Conservation (phyloP, 2,888 invertebrate genomes). For the Sclerodermus sp. region DNA sequence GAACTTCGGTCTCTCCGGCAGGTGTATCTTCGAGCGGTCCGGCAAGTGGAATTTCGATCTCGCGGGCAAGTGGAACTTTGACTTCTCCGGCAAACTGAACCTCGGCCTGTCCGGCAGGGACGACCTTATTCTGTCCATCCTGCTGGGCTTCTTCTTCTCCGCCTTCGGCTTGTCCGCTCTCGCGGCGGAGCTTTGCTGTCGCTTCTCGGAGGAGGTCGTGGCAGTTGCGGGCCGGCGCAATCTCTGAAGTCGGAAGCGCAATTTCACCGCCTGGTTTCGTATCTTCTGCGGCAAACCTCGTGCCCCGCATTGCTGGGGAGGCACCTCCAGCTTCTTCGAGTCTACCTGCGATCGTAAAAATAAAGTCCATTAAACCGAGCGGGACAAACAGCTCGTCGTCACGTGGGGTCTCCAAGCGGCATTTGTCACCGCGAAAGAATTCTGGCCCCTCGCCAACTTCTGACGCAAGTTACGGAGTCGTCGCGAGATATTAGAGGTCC, state of each 20-base stretch:
- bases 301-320: conserved; percentile 37
- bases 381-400: no score
- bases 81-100: no score
- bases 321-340: conserved; percentile 67
- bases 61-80: conserved; percentile 60
- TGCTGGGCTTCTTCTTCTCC: conserved; percentile 41
- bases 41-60: conserved; percentile 59
- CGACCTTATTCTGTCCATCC: conserved; percentile 65
- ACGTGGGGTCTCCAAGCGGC: no score
- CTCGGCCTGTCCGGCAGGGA: conserved; percentile 65
- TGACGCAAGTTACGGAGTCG: no score
- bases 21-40: conserved; percentile 59
- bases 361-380: no score
- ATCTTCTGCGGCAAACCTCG: conserved; percentile 62
- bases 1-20: conserved; percentile 65
- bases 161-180: conserved; percentile 37
- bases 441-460: no score
- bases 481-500: no score
- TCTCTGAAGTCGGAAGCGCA: conserved; percentile 69
- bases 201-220: conserved; percentile 55
- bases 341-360: conserved; percentile 57
- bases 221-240: conserved; percentile 67
- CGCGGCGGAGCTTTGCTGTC: no score
- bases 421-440: no score
- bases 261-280: conserved; percentile 71